A percentile compares a stretch with the other conserved stretches of the same genome.
Evolutionary conservation across 2,888 invertebrate genomes (phyloP).

Genomic region (Polylopha cassiicola): DNA sequence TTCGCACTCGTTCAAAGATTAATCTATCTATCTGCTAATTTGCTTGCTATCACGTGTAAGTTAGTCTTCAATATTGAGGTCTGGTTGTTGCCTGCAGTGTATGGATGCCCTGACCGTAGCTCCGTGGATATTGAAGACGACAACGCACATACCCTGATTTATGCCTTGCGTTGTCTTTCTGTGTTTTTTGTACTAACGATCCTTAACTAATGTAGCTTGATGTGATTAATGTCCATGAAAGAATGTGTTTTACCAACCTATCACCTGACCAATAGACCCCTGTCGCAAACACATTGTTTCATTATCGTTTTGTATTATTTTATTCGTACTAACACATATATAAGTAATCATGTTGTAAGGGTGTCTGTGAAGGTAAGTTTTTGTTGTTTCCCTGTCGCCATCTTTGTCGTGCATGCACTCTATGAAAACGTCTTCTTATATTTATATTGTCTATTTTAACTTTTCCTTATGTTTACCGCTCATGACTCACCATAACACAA

Average conservation of each 20-base stretch:
- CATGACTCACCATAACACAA: conserved; percentile 65
- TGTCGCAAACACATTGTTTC: conserved; percentile 59
- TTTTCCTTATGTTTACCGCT: conserved; percentile 57
- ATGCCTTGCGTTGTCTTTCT: conserved; percentile 70
- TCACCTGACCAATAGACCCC: conserved; percentile 25
- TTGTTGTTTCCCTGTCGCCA: conserved; percentile 62
- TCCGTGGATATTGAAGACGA: conserved; percentile 67
- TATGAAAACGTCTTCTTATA: conserved; percentile 18
- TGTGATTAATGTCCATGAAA: conserved; percentile 50
- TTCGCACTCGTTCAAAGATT: conserved; percentile 59
- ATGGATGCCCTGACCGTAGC: conserved; percentile 50
- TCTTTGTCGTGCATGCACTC: conserved; percentile 61
- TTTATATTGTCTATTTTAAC: conserved; percentile 36
- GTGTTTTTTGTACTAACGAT: conserved; percentile 57
- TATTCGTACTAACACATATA: conserved; percentile 40
- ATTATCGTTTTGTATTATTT: conserved; percentile 49
- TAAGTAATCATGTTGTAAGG: conserved; percentile 32
- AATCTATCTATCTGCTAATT: conserved; percentile 69
- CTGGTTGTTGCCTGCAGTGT: conserved; percentile 71
- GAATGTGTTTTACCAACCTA: conserved; percentile 46
- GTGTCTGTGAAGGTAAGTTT: conserved; percentile 64
- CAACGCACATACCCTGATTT: conserved; percentile 68
- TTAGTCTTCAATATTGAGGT: conserved; percentile 67
- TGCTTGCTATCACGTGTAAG: conserved; percentile 73
- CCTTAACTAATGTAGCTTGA: conserved; percentile 61